A percentile compares a stretch with the other conserved stretches of the same genome.
Evolutionary conservation across 2,797 vertebrate species (phyloP).

Genomic region (Coilia nasus): DNA sequence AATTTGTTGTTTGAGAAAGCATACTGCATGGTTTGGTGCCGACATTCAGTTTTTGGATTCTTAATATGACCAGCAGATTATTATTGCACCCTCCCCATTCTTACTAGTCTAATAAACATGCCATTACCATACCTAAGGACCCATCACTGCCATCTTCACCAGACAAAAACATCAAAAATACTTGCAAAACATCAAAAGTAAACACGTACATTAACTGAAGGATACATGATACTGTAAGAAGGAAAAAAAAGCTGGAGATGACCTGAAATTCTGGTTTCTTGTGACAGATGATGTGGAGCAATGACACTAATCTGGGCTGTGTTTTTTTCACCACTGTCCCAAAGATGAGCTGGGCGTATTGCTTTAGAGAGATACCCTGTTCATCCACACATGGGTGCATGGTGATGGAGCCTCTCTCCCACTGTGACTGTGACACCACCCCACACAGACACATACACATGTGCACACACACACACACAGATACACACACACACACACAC

Average conservation of each 20-base stretch:
- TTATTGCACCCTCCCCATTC: conserved; percentile 8
- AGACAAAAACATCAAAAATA: not conserved
- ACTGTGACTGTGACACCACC: not conserved
- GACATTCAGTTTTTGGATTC: not conserved
- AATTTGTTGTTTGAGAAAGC: conserved; percentile 11
- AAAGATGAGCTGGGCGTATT: not conserved
- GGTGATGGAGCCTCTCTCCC: not conserved
- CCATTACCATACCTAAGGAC: conserved; percentile 3
- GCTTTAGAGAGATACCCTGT: not conserved
- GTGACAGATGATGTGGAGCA: not conserved
- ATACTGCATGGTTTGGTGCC: not conserved
- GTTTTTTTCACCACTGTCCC: not conserved
- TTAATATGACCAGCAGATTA: not conserved
- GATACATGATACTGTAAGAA: not conserved
- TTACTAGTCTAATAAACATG: not conserved
- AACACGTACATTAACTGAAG: not conserved
- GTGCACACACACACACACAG: not conserved
- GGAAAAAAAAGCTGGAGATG: not conserved
- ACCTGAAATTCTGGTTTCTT: not conserved
- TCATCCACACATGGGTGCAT: not conserved
- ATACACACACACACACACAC: not conserved
- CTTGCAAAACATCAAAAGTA: not conserved
- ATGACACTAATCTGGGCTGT: not conserved
- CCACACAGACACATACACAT: not conserved
- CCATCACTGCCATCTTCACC: not conserved